Percentiles rank a stretch among this genome's conserved stretches.
These are phyloP conservation scores for Natrix natrix DNA, from an alignment of 2,797 vertebrate genomes.

Conservation along the genomic window DNA sequence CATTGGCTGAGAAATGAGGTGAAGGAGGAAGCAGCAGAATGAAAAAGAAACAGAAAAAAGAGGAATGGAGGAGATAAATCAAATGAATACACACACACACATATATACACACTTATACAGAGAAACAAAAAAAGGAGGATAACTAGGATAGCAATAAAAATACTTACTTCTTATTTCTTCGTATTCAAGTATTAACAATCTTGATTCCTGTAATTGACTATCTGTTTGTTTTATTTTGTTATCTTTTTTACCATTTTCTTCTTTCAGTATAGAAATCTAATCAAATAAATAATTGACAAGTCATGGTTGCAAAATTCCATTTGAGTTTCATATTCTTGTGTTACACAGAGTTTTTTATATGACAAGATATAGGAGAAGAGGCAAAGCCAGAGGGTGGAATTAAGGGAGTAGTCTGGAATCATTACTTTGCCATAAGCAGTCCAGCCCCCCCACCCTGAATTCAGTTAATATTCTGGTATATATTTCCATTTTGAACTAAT, in stretches of 20 bases:
- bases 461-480: background rate
- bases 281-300: conserved; percentile 40
- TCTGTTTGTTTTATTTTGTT: conserved; percentile 72
- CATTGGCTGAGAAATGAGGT: background rate
- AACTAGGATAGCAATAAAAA: conserved; percentile 25
- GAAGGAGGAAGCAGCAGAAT: background rate
- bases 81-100: background rate
- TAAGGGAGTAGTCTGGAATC: background rate
- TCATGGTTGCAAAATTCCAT: background rate
- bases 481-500: background rate
- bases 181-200: conserved; percentile 72
- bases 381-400: background rate
- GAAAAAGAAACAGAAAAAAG: background rate
- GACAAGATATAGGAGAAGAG: background rate
- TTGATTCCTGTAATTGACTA: conserved; percentile 75
- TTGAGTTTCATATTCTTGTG: background rate
- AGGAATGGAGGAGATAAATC: background rate
- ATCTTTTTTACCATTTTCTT: conserved; percentile 75
- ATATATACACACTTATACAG: background rate
- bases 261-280: conserved; percentile 77
- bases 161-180: conserved; percentile 80
- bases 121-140: background rate
- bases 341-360: background rate
- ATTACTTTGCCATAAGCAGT: background rate
- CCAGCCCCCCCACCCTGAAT: background rate